phyloP scores from a whole-genome alignment of 2,888 invertebrate genomes.

The Drosophila borborema region DNA sequence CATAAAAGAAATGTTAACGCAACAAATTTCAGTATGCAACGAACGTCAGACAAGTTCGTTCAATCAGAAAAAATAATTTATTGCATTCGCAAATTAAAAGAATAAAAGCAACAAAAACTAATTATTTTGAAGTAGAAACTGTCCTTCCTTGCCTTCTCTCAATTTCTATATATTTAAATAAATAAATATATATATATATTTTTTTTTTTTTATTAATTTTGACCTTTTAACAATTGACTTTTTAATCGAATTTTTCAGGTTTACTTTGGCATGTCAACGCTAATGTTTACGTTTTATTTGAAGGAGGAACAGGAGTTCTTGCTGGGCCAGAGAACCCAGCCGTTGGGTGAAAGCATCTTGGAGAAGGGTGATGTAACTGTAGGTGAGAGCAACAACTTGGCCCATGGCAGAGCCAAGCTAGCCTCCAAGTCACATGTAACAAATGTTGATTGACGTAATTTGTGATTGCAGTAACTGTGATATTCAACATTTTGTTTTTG shows the following conservation, averaged over 20 bases:
- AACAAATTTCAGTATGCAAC: background rate
- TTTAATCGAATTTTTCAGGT: conserved; percentile 85
- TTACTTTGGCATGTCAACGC: conserved; percentile 88
- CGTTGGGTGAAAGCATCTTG: conserved; percentile 87
- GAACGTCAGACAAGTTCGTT: background rate
- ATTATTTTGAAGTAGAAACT: background rate
- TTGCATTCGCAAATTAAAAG: too few relatives aligned
- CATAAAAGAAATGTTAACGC: background rate
- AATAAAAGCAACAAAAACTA: background rate
- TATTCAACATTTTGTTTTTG: conserved; percentile 89
- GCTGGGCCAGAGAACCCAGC: conserved; percentile 86
- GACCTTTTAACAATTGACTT: too few relatives aligned
- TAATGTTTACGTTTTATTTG: conserved; percentile 88
- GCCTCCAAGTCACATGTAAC: background rate
- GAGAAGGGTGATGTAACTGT: conserved; percentile 86
- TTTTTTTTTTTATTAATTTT: too few relatives aligned
- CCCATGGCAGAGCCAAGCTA: background rate
- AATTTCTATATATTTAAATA: too few relatives aligned
- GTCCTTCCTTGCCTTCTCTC: too few relatives aligned
- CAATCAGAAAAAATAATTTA: background rate
- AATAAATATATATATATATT: too few relatives aligned
- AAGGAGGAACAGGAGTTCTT: conserved; percentile 89
- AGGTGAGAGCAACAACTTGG: conserved; percentile 66
- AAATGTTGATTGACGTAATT: conserved; percentile 43
- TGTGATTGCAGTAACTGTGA: conserved; percentile 89